Base-by-base conservation (phyloP, 2,797 vertebrate genomes). In the Uromys caudimaculatus region DNA sequence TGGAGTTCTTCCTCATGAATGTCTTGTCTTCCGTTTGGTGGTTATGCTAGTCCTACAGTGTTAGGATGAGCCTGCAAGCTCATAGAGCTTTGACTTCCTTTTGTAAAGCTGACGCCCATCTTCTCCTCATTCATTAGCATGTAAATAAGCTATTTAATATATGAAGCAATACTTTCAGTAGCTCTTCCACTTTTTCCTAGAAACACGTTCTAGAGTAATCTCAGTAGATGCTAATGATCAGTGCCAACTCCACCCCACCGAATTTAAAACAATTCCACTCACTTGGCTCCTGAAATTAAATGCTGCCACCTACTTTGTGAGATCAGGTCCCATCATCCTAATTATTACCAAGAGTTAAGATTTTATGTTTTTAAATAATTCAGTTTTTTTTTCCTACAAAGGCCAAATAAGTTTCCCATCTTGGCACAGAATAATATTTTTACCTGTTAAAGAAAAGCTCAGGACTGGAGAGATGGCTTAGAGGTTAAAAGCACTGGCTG, bases 401-500 rank as follows among this genome's bases (percentile, higher is more conserved):
- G 94, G 90, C 97, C 98, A 96, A 98, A 98, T 97, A 98, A 97
- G 97, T 98, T 98, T 98, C 93, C 96, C 89, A 94, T 98, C 93
- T 98, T 97, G 97, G 67, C 96, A 97, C 67, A 97, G 96, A 98
- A 98, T 98, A 87, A 64, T 96, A 97, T 98, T 98, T 92, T 88
- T 82, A 79, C 93, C 97, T 97, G 97, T 95, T 89, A 87, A 85
- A 97, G 95, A 81, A 98, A 98, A 98, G 98, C 96, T 98, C 98
- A 38, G 69, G n/a, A 8, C n/a, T 71, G 8, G 69, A 71, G 8
- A 71, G 17, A 71, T 71, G n/a, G 69, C n/a, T 71, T 71, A 71
- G 69, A 21, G 17, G 69, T 71, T 71, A 38, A 71, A 38, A 71
- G 35, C 67, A 71, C 69, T 71, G n/a, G 19, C 69, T 71, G n/a